These are phyloP conservation scores for Sipha flava DNA, from an alignment of 1,140 invertebrate genomes.

Conservation along the genomic window DNA sequence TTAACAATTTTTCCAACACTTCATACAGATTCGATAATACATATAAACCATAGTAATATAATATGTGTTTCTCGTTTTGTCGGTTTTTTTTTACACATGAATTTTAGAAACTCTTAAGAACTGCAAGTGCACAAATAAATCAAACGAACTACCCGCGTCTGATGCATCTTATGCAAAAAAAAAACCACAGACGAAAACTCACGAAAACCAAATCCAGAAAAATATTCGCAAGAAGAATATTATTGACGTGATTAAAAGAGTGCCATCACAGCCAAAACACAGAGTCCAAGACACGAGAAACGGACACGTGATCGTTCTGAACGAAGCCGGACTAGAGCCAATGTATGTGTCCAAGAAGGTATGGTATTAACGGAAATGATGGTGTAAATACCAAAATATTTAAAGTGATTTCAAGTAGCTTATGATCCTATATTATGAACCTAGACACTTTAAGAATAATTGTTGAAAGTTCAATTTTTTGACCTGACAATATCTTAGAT, in stretches of 20 bases:
- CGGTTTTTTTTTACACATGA: too few species aligned
- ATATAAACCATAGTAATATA: too few species aligned
- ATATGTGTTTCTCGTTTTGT: too few species aligned
- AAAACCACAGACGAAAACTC: not conserved
- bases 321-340: slow-evolving; percentile 33
- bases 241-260: not conserved
- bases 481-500: too few species aligned
- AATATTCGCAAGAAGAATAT: not conserved
- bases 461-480: too few species aligned
- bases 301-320: slow-evolving; percentile 10
- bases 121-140: not conserved
- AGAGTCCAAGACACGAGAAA: slow-evolving; percentile 25
- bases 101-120: slow-evolving; percentile 18
- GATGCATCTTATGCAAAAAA: not conserved
- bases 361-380: too few species aligned
- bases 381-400: too few species aligned
- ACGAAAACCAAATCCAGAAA: not conserved
- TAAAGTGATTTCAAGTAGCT: too few species aligned
- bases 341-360: slow-evolving; percentile 35
- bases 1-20: too few species aligned
- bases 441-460: too few species aligned
- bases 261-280: not conserved
- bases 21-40: too few species aligned
- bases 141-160: not conserved
- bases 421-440: too few species aligned